Conservation (phyloP, 2,888 invertebrate species). For the Limnephilus marmoratus region DNA sequence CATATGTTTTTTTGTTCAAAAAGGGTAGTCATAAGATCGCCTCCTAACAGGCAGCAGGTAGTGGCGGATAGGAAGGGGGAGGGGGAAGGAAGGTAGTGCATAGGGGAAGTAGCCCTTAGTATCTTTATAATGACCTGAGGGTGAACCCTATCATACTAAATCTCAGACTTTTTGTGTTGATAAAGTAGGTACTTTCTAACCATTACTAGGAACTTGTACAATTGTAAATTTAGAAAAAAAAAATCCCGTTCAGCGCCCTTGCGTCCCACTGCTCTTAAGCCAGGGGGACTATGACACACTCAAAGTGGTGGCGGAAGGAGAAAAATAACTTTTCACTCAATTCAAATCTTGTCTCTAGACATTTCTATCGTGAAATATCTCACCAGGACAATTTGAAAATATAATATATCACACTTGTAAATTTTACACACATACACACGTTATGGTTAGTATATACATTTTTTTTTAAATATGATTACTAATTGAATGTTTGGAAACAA, state of each 20-base stretch:
- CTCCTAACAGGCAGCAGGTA: background rate
- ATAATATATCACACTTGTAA: background rate
- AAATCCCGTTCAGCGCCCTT: background rate
- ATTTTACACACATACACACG: background rate
- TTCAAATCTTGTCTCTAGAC: no score
- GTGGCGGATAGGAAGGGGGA: background rate
- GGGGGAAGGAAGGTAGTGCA: background rate
- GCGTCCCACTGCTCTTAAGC: background rate
- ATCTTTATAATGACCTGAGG: constrained; percentile 17
- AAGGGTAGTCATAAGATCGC: background rate
- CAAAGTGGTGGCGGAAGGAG: no score
- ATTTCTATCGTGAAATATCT: background rate
- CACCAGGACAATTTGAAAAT: background rate
- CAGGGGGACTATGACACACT: background rate
- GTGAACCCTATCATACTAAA: constrained; percentile 14
- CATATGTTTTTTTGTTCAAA: background rate
- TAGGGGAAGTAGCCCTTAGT: constrained; percentile 12
- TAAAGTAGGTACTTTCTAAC: background rate
- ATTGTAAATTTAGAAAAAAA: background rate
- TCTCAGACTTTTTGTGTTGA: background rate
- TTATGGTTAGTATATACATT: background rate
- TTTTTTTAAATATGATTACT: background rate
- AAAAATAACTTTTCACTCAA: background rate
- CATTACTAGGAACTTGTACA: background rate
- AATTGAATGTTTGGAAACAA: no score